Base-by-base conservation (phyloP, 1,140 invertebrate genomes). In the Ceratitis capitata region DNA sequence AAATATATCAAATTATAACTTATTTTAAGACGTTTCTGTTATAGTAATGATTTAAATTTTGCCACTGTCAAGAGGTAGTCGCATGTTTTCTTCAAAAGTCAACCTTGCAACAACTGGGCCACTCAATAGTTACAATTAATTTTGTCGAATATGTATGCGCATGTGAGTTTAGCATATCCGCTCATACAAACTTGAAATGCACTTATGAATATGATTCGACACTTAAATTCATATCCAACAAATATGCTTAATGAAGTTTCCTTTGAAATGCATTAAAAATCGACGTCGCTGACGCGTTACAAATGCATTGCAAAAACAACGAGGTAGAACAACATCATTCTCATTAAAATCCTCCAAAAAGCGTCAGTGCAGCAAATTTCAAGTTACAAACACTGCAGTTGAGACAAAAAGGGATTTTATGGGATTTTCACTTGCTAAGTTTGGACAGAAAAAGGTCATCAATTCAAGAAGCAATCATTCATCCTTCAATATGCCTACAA, bases 261-360 rank as follows among this genome's bases (percentile, higher is more conserved):
- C 35, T n/a, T 47, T 45, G 35, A 19, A 39, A 23, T 39, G n/a
- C 32, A 53, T 29, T 84, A 19, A 84, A 35, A 32, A 49, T 84
- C 53, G 23, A 16, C 26, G 82, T 16, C n/a, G 35, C 16, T 83
- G 82, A 14, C 35, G 23, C 19, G 26, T 29, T 12, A 39, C 47
- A 32, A 82, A 74, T 58, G 86, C 53, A 84, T 84, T 53, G 61
- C 49, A 19, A n/a, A 45, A 82, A 45, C 74, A 39, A 47, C 85
- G n/a, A n/a, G n/a, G n/a, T n/a, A n/a, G n/a, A 32, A 83, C 56
- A 85, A 39, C 58, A 86, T 14, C 78, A 86, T 58, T 32, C 53
- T 82, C 83, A 86, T 69, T n/a, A 61, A 35, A 32, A 29, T 39
- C 2, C 26, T 32, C 35, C 35, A 39, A 74, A n/a, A 74, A 74